These are phyloP conservation scores for Siphonodentalium dalli DNA, from an alignment of 2,888 invertebrate species.

Conservation along the genomic window DNA sequence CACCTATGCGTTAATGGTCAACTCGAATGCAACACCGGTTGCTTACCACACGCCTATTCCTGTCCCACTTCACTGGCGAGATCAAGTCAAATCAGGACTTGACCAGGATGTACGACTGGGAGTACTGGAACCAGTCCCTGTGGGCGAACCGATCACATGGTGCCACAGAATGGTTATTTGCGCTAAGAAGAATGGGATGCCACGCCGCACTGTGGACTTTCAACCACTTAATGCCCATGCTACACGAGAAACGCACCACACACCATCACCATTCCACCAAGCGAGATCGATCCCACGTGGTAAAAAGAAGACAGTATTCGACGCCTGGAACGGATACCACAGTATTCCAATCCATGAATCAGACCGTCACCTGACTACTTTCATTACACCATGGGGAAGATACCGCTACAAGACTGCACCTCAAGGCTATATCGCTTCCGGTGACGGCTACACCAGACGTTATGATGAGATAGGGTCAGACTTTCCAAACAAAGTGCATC, in stretches of 20 bases:
- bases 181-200: constrained; percentile 34
- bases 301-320: constrained; percentile 32
- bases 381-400: constrained; percentile 37
- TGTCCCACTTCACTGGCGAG: constrained; percentile 44
- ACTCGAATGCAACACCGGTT: constrained; percentile 34
- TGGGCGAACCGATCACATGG: constrained; percentile 39
- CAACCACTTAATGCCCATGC: constrained; percentile 37
- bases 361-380: constrained; percentile 34
- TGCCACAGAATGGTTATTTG: constrained; percentile 37
- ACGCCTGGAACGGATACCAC: constrained; percentile 35
- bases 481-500: constrained; percentile 39
- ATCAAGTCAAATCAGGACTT: constrained; percentile 36
- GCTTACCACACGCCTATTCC: constrained; percentile 43
- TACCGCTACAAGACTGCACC: constrained; percentile 34
- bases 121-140: constrained; percentile 34
- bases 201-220: constrained; percentile 39
- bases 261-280: constrained; percentile 33
- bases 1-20: constrained; percentile 36
- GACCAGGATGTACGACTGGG: constrained; percentile 37
- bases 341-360: constrained; percentile 27
- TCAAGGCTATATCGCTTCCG: constrained; percentile 36
- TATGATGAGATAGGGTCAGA: constrained; percentile 39
- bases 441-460: constrained; percentile 35
- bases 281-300: constrained; percentile 32
- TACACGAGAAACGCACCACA: constrained; percentile 35